Base-by-base conservation (phyloP, 2,797 vertebrate species). In the Spondyliosoma cantharus region DNA sequence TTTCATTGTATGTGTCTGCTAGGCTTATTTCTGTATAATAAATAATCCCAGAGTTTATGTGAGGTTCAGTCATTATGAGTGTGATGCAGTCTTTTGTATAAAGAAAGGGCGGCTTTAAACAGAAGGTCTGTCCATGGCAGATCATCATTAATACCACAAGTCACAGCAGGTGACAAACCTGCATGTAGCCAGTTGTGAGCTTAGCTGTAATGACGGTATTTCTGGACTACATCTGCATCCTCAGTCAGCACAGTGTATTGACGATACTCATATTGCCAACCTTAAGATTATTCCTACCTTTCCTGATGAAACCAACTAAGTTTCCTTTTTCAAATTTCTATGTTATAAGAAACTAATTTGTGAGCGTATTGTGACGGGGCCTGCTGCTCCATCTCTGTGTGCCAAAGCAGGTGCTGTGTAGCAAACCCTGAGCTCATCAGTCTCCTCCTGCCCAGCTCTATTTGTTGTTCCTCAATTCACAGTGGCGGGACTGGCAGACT, bases 391-490 rank as follows among this genome's bases (percentile, higher is more conserved):
- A 50, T 79, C 74, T 85, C 66, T 45, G 16, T 82, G 56, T 82
- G 83, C 87, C 87, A 86, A 71, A 85, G 79, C 86, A 87, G 87
- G 84, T 86, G 84, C 82, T 86, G 84, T 75, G 90, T 68, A 76
- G 87, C 77, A 85, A 87, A 87, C 83, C 84, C 87, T 76, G 76
- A 86, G 88, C 86, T 90, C 85, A 86, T 90, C 87, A 86, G 82
- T 80, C 84, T 82, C 89, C 80, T 87, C 77, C 74, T 79, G 78
- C 88, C 78, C 73, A 54, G 61, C 74, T 91, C 81, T 89, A 84
- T 91, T 90, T 91, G 86, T 90, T 93, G 88, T 89, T 91, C 75
- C 88, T 89, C 78, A 85, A 81, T 89, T 88, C 89, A 77, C 88
- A 88, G 81, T 56, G 82, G 84, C 76, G 42, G 68, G 79, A 81